Evolutionary conservation across 2,113 vertebrate species (phyloP).

Genomic region (Orthonyx spaldingii): DNA sequence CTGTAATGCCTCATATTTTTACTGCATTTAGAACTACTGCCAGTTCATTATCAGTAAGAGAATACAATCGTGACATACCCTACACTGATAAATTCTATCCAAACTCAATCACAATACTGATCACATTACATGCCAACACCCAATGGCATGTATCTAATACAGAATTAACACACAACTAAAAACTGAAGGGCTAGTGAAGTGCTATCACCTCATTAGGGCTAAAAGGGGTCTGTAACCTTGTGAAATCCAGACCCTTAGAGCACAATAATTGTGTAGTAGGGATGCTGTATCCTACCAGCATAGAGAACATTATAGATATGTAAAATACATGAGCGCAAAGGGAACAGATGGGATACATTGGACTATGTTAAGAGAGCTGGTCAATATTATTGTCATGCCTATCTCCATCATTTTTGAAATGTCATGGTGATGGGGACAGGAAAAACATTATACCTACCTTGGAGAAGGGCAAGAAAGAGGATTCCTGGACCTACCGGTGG

Average conservation of each 20-base stretch:
- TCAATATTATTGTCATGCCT: not conserved
- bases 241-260: not conserved
- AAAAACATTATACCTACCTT: not conserved
- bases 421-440: rapidly evolving
- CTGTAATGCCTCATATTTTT: not conserved
- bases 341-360: not conserved
- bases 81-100: not conserved
- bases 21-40: not conserved
- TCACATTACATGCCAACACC: not conserved
- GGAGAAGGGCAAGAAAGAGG: not conserved
- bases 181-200: not conserved
- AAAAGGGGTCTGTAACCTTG: not conserved
- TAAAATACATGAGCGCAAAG: not conserved
- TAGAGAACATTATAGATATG: not conserved
- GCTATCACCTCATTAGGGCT: not conserved
- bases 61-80: not conserved
- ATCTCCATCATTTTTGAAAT: not conserved
- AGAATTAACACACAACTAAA: not conserved
- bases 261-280: not conserved
- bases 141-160: not conserved
- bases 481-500: not conserved
- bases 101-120: not conserved
- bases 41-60: not conserved
- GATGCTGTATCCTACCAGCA: not conserved
- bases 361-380: not conserved